Evolutionary conservation across 2,113 vertebrate genomes (phyloP).

Genomic region (Dendrocopos noguchii): DNA sequence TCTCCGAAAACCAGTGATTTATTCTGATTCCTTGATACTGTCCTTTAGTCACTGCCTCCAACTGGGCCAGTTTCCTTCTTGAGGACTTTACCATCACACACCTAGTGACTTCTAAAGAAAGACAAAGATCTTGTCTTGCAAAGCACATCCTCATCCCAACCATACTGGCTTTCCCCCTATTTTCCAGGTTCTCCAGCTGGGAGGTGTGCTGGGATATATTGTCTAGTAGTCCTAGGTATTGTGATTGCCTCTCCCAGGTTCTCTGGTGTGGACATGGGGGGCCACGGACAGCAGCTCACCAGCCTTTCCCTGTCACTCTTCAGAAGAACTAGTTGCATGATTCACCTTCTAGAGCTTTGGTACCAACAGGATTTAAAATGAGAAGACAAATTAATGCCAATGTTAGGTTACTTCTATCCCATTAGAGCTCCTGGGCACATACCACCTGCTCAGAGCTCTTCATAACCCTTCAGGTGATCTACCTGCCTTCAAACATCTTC

Average conservation of each 20-base stretch:
- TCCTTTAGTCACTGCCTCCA: neutral
- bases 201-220: neutral
- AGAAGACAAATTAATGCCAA: neutral
- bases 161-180: accelerated
- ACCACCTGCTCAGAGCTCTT: neutral
- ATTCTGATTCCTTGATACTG: neutral
- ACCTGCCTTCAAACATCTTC: neutral
- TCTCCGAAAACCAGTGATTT: neutral
- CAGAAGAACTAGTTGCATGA: neutral
- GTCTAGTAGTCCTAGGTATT: too few species aligned
- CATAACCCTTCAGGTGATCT: neutral
- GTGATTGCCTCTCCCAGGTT: neutral
- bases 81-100: neutral
- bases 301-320: neutral
- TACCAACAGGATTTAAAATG: neutral
- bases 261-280: neutral
- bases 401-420: neutral
- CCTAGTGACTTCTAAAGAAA: neutral
- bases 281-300: neutral
- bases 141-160: neutral
- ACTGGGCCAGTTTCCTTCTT: neutral
- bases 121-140: neutral
- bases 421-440: neutral
- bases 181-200: neutral
- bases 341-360: neutral